Evolutionary conservation across 2,888 invertebrate species (phyloP), one percentile per base, ranked within the genome.

Genomic region (Hydroisotoma schaefferi): DNA sequence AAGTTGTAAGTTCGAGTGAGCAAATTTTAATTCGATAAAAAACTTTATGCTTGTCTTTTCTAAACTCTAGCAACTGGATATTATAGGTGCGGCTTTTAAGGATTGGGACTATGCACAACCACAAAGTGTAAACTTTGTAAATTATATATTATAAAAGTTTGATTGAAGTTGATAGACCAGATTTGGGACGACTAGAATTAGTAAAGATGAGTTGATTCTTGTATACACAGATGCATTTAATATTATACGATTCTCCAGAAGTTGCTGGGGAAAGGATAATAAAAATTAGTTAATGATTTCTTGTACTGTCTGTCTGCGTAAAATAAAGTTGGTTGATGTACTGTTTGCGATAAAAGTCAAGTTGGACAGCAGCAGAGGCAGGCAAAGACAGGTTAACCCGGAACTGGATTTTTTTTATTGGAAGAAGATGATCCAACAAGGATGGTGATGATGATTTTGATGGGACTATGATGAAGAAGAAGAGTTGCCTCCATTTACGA

Each of bases 21-120:
- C 46, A 46, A 46, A 46, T 46, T 46, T 46, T 46, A 23, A 46
- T 46, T 46, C 46, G 20, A 25, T 25, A 46, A 46, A 46, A 46
- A 46, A 22, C n/a, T n/a, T n/a, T n/a, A n/a, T n/a, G n/a, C n/a
- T n/a, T n/a, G n/a, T n/a, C n/a, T n/a, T n/a, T n/a, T n/a, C n/a
- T n/a, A n/a, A n/a, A n/a, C n/a, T n/a, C n/a, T n/a, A n/a, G n/a
- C n/a, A n/a, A n/a, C n/a, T n/a, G n/a, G n/a, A n/a, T n/a, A n/a
- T n/a, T n/a, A n/a, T n/a, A n/a, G n/a, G n/a, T n/a, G n/a, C n/a
- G n/a, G n/a, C n/a, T n/a, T n/a, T n/a, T n/a, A n/a, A n/a, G n/a
- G n/a, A n/a, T n/a, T n/a, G n/a, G n/a, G n/a, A n/a, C n/a, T n/a
- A n/a, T n/a, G n/a, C n/a, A n/a, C n/a, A n/a, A n/a, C n/a, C n/a